Percentiles rank a stretch among this genome's conserved stretches.
Evolutionary conservation across 2,113 vertebrate genomes (phyloP).

Genomic region (Gallinago paraguaiae): DNA sequence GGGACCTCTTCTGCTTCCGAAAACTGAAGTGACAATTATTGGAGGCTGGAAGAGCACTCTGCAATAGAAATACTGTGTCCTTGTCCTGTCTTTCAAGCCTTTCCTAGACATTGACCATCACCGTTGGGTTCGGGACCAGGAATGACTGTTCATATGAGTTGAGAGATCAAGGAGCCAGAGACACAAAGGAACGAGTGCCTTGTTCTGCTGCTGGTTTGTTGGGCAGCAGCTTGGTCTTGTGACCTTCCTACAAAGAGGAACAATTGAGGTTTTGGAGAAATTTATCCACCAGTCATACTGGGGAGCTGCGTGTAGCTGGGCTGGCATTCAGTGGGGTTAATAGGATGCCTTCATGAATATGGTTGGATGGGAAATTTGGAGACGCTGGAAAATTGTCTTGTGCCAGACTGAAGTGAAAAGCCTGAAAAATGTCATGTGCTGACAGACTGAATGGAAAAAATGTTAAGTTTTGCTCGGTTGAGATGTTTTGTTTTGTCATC

Average conservation of each 20-base stretch:
- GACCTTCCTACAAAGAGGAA: not conserved
- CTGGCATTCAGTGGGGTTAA: not conserved
- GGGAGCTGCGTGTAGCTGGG: not conserved
- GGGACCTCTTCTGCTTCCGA: not conserved
- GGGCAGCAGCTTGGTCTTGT: not conserved
- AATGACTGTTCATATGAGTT: not conserved
- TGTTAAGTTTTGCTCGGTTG: not conserved
- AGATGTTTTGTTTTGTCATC: constrained; percentile 5
- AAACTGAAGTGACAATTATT: not conserved
- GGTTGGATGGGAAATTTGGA: not conserved
- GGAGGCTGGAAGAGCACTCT: not conserved
- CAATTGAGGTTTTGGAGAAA: not conserved
- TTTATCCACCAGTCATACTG: not conserved
- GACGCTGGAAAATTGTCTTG: not conserved
- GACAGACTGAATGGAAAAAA: not conserved
- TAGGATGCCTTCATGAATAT: not conserved
- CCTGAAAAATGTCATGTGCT: not conserved
- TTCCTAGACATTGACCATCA: not conserved
- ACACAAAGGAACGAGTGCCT: not conserved
- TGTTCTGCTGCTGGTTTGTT: not conserved
- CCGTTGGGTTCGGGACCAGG: not conserved
- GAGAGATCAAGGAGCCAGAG: not conserved
- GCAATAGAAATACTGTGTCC: fast-evolving
- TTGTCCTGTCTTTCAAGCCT: not conserved
- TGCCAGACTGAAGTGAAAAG: not conserved